Evolutionary conservation across 2,888 invertebrate genomes (phyloP), one percentile per base, ranked within the genome.

Genomic region (Lepidonotus clava): DNA sequence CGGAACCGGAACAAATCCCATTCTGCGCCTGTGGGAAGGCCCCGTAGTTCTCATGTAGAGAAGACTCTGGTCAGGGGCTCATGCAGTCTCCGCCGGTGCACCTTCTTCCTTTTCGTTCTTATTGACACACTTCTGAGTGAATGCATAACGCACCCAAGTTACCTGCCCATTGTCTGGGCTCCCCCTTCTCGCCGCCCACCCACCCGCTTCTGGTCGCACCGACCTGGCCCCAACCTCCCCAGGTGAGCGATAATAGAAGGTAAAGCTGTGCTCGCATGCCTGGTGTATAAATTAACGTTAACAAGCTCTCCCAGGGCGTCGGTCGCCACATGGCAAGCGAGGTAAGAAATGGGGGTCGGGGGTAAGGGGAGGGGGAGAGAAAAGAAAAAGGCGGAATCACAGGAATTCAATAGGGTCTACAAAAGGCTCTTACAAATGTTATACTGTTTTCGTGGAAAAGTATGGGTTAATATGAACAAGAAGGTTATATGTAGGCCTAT

Each of bases 1-100:
- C 61, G 61, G 61, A 61, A 61, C 61, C 61, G 61, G 61, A 61
- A 61, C 61, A 61, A 61, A 61, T n/a, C n/a, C n/a, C n/a, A n/a
- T n/a, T n/a, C n/a, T n/a, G n/a, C n/a, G n/a, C n/a, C n/a, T n/a
- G n/a, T n/a, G n/a, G n/a, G n/a, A n/a, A n/a, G n/a, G n/a, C n/a
- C n/a, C n/a, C n/a, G n/a, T n/a, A n/a, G n/a, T n/a, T n/a, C n/a
- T n/a, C n/a, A n/a, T n/a, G n/a, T n/a, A n/a, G n/a, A n/a, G n/a
- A n/a, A n/a, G n/a, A n/a, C n/a, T 46, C 61, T 18, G 61, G n/a
- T 61, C n/a, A 32, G 61, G 28, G 24, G 24, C 61, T 61, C n/a
- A n/a, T n/a, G n/a, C n/a, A n/a, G 61, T 61, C 61, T n/a, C 61
- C 61, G 61, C 28, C 61, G 14, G 61, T 61, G 61, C 61, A 61